These are phyloP conservation scores for Apis laboriosa DNA, from an alignment of 1,140 invertebrate species.

Conservation along the genomic window DNA sequence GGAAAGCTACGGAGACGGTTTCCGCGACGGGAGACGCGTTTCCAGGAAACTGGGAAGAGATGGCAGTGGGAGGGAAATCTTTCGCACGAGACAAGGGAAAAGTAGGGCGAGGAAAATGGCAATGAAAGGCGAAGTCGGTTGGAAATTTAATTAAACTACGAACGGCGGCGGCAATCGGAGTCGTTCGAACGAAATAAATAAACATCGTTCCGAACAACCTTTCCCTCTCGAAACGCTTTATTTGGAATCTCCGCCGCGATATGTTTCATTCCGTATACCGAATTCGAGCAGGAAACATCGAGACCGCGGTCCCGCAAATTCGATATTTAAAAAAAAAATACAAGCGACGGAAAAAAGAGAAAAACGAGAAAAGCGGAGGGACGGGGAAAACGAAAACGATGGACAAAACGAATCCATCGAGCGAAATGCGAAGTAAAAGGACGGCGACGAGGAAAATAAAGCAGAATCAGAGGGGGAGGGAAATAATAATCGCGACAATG, in stretches of 20 bases:
- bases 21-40: background rate
- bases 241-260: background rate
- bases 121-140: background rate
- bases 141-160: constrained; percentile 47
- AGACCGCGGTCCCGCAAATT: background rate
- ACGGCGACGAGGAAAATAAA: background rate
- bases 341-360: background rate
- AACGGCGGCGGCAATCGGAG: background rate
- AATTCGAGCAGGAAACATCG: background rate
- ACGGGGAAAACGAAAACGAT: background rate
- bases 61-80: background rate
- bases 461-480: constrained; percentile 1
- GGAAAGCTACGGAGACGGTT: background rate
- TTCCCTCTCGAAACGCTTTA: background rate
- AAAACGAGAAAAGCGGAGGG: background rate
- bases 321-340: background rate
- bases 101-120: constrained; percentile 5
- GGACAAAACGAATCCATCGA: background rate
- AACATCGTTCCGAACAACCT: background rate
- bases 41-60: background rate
- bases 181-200: constrained; percentile 12
- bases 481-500: constrained; percentile 61
- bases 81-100: constrained; percentile 11
- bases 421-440: background rate
- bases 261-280: too few species aligned